Conservation (phyloP, 2,888 invertebrate species). For the Drosophila picticornis region DNA sequence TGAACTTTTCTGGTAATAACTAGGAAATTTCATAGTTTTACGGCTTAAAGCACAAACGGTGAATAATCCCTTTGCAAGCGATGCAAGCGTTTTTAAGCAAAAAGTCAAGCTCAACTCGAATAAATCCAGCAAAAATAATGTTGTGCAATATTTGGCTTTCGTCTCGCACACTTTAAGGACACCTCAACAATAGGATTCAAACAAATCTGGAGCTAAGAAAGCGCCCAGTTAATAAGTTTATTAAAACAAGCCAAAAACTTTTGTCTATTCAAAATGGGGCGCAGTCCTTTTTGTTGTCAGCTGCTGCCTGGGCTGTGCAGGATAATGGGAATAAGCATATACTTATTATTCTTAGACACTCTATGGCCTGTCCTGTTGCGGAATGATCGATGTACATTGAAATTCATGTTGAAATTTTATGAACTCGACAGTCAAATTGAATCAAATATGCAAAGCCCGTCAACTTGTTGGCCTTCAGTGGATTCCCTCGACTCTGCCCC, state of each 20-base stretch:
- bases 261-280: not conserved
- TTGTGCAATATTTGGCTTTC: not conserved
- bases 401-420: constrained; percentile 44
- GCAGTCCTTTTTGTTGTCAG: constrained; percentile 10
- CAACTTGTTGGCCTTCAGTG: constrained; percentile 40
- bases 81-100: not conserved
- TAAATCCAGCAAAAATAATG: not conserved
- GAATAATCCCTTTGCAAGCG: not conserved
- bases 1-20: not conserved
- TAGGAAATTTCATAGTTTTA: not conserved
- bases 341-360: constrained; percentile 25
- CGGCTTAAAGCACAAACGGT: not conserved
- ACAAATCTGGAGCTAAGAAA: not conserved
- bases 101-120: not conserved
- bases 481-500: not conserved
- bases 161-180: not conserved
- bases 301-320: not conserved
- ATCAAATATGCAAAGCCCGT: constrained; percentile 46
- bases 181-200: not conserved
- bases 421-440: constrained; percentile 36
- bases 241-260: not conserved
- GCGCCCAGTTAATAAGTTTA: not conserved
- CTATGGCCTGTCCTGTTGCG: constrained; percentile 4
- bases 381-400: constrained; percentile 38
- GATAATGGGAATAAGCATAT: not conserved